A percentile compares a stretch with the other conserved stretches of the same genome.
Conservation (phyloP, 2,888 invertebrate genomes). For the Melitaea athalia region DNA sequence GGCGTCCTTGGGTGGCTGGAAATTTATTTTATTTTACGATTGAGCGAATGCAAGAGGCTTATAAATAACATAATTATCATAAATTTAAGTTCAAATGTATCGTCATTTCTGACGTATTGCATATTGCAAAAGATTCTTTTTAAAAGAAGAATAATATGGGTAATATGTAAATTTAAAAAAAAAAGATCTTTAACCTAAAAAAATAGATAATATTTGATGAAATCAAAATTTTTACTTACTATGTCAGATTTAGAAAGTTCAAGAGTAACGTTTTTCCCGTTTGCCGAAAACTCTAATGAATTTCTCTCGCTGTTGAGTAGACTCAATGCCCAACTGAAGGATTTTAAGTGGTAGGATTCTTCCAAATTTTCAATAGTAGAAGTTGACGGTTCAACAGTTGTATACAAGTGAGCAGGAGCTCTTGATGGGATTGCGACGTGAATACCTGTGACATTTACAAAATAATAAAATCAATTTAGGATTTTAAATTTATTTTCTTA, state of each 20-base stretch:
- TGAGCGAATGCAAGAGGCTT: too few relatives aligned
- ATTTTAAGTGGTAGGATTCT: constrained; percentile 50
- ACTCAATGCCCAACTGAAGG: constrained; percentile 55
- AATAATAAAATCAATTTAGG: constrained; percentile 13
- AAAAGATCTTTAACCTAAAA: too few relatives aligned
- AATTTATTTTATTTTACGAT: background rate
- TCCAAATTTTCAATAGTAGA: constrained; percentile 33
- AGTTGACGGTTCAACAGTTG: background rate
- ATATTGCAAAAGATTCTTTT: too few relatives aligned
- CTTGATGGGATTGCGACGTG: too few relatives aligned
- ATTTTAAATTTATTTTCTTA: background rate
- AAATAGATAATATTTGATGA: too few relatives aligned
- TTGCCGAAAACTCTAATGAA: constrained; percentile 49
- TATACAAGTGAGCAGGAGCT: background rate
- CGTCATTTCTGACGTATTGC: too few relatives aligned
- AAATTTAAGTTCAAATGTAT: too few relatives aligned
- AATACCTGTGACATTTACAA: background rate
- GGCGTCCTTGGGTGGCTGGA: background rate
- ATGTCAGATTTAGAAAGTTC: constrained; percentile 52
- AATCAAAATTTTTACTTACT: constrained; percentile 47
- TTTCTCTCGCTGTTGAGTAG: constrained; percentile 51
- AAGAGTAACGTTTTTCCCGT: constrained; percentile 53
- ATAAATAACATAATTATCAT: too few relatives aligned
- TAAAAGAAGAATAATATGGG: too few relatives aligned
- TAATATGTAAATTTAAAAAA: too few relatives aligned